Evolutionary conservation across 2,113 vertebrate species (phyloP).

Genomic region (Lamprologus tigripictilis): DNA sequence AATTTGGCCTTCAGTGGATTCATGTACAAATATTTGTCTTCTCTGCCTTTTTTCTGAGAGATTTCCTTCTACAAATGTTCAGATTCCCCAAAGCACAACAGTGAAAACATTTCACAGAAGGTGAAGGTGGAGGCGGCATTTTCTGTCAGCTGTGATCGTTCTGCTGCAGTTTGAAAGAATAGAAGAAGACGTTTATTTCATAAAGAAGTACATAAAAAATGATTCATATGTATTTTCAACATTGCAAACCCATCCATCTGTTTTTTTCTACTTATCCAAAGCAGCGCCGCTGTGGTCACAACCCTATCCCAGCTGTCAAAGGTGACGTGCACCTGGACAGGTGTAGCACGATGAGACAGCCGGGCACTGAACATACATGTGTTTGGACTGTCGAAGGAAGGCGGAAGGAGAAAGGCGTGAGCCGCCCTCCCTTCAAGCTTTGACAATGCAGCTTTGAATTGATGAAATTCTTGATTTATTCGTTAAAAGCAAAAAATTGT

Average conservation of each 20-base stretch:
- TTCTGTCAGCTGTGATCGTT: not conserved
- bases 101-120: not conserved
- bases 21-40: not conserved
- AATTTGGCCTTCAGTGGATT: accelerated
- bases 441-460: not conserved
- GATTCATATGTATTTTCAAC: not conserved
- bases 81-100: not conserved
- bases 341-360: accelerated
- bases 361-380: not conserved
- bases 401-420: not conserved
- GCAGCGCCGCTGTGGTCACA: not conserved
- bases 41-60: not conserved
- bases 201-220: not conserved
- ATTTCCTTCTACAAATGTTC: not conserved
- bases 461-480: not conserved
- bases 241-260: not conserved
- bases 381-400: not conserved
- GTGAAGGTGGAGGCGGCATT: accelerated
- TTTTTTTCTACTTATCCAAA: not conserved
- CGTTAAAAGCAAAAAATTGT: accelerated
- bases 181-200: not conserved
- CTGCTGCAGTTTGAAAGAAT: not conserved
- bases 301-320: not conserved
- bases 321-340: not conserved
- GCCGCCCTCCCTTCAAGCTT: not conserved